phyloP scores from a whole-genome alignment of 2,888 invertebrate species.

The Microplitis deprimator region DNA sequence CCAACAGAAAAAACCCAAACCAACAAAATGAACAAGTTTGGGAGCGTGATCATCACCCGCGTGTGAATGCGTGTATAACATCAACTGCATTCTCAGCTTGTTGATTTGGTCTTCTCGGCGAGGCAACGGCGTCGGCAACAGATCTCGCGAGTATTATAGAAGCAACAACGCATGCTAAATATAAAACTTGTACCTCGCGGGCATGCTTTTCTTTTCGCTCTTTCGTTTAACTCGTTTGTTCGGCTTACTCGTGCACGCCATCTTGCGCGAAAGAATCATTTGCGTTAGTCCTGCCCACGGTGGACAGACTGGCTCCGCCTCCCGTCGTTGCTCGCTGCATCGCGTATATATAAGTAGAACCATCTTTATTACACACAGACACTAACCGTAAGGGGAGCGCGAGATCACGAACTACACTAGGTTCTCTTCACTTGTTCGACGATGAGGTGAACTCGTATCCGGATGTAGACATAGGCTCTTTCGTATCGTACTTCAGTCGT shows the following conservation, averaged over 20 bases:
- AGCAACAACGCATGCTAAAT: conserved; percentile 63
- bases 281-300: conserved; percentile 74
- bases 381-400: conserved; percentile 68
- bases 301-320: conserved; percentile 73
- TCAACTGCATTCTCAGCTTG: neutral
- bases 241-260: conserved; percentile 67
- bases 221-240: neutral
- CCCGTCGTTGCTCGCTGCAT: conserved; percentile 60
- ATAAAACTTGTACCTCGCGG: conserved; percentile 64
- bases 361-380: conserved; percentile 72
- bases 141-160: conserved; percentile 2
- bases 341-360: conserved; percentile 63
- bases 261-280: conserved; percentile 74
- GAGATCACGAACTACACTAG: conserved; percentile 49
- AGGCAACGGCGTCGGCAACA: neutral
- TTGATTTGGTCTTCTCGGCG: neutral
- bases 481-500: conserved; percentile 30
- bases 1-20: neutral
- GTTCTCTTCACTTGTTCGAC: neutral
- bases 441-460: conserved; percentile 22
- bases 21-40: neutral
- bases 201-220: conserved; percentile 49
- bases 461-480: conserved; percentile 17
- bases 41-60: neutral
- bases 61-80: neutral